Percentiles rank a stretch among this genome's conserved stretches.
phyloP scores from a whole-genome alignment of 2,113 vertebrate species.

The Cairina moschata region DNA sequence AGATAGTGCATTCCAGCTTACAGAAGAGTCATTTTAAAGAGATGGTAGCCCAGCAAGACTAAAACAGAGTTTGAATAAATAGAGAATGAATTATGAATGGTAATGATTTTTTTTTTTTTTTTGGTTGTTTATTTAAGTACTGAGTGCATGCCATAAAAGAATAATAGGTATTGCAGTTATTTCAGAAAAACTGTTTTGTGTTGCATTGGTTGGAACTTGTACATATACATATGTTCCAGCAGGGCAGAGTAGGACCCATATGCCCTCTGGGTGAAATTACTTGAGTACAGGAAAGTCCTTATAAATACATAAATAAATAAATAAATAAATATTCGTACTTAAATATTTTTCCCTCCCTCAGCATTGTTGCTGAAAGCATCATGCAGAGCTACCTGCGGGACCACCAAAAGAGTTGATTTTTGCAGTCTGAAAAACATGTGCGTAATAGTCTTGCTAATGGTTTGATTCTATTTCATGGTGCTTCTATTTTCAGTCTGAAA shows the following conservation, averaged over 20 bases:
- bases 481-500: background rate
- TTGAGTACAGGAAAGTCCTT: background rate
- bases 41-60: background rate
- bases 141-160: background rate
- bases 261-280: background rate
- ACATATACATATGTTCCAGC: background rate
- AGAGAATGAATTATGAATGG: conserved; percentile 47
- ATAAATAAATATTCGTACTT: background rate
- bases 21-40: conserved; percentile 22
- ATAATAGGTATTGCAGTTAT: conserved; percentile 4
- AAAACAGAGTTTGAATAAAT: conserved; percentile 28
- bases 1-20: background rate
- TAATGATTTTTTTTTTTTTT: conserved; percentile 23
- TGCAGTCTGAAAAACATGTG: background rate
- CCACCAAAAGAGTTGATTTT: background rate
- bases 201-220: background rate
- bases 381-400: background rate
- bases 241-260: background rate
- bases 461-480: background rate
- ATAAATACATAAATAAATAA: background rate
- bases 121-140: conserved; percentile 35
- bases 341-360: background rate
- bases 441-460: background rate
- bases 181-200: background rate
- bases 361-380: background rate